Evolutionary conservation across 2,113 vertebrate species (phyloP).

Genomic region (Gulo gulo): DNA sequence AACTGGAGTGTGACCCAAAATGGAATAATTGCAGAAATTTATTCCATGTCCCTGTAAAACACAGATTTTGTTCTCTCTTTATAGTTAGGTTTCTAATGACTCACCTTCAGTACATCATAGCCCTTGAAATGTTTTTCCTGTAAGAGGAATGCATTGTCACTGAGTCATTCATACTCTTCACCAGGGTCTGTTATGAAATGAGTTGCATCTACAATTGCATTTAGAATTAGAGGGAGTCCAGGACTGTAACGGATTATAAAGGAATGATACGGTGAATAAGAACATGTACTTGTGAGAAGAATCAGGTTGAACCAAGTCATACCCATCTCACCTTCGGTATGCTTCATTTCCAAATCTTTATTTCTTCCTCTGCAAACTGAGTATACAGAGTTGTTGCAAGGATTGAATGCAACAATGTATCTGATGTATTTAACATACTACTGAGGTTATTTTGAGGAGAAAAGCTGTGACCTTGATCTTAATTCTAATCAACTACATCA

Average conservation of each 20-base stretch:
- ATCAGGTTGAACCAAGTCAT: background rate
- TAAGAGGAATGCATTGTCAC: background rate
- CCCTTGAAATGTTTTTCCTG: background rate
- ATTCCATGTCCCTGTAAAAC: background rate
- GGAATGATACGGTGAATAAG: background rate
- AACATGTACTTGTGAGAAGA: background rate
- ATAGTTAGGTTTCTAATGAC: conserved; percentile 11
- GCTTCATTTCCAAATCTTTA: background rate
- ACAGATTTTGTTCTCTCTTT: conserved; percentile 11
- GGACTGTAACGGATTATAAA: background rate
- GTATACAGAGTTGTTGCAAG: background rate
- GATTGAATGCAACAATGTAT: background rate
- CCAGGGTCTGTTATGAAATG: background rate
- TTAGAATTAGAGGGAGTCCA: background rate
- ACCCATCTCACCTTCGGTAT: background rate
- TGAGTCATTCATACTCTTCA: background rate
- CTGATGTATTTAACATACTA: background rate
- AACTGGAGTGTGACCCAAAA: background rate
- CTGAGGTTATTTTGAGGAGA: background rate
- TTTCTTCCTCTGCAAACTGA: background rate
- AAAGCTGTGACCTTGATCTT: background rate
- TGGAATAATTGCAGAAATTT: background rate
- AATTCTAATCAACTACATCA: background rate
- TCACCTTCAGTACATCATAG: conserved; percentile 29
- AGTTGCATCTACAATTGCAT: background rate